phyloP scores from a whole-genome alignment of 2,797 vertebrate species.

The Aulostomus chinensis region DNA sequence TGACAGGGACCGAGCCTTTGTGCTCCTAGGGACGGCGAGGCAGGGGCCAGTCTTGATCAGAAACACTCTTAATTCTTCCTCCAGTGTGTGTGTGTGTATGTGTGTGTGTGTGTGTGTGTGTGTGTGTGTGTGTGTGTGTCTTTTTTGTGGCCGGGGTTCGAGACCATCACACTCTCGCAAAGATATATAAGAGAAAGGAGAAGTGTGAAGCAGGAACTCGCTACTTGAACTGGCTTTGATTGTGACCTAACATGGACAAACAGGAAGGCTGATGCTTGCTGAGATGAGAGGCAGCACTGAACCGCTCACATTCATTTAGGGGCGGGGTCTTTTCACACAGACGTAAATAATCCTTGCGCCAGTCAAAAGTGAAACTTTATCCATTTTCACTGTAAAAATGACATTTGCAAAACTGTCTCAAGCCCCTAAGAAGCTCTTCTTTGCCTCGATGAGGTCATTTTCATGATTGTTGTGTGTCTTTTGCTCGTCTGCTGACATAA shows the following conservation, averaged over 20 bases:
- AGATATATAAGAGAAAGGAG: constrained; percentile 25
- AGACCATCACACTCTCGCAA: constrained; percentile 33
- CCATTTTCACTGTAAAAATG: too few species aligned
- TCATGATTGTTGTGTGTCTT: too few species aligned
- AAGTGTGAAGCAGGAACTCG: constrained; percentile 43
- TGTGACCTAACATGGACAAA: constrained; percentile 55
- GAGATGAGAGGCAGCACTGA: constrained; percentile 60
- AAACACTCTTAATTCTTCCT: constrained; percentile 60
- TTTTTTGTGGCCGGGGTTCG: background rate
- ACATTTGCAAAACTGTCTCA: too few species aligned
- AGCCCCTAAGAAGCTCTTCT: too few species aligned
- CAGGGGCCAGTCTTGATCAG: constrained; percentile 48
- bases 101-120: background rate
- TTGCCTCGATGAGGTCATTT: too few species aligned
- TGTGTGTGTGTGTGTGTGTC: background rate
- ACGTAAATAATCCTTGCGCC: too few species aligned
- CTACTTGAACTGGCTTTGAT: constrained; percentile 63
- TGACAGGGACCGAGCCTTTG: constrained; percentile 84
- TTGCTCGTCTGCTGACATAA: too few species aligned
- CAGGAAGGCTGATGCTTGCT: constrained; percentile 46
- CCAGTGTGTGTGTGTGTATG: constrained; percentile 13
- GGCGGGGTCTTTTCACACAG: too few species aligned
- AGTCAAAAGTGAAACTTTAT: too few species aligned
- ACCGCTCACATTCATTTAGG: constrained; percentile 53
- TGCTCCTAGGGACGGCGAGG: constrained; percentile 63